Evolutionary conservation across 1,140 invertebrate species (phyloP), one percentile per base, ranked within the genome.

Genomic region (Drosophila arawakana): DNA sequence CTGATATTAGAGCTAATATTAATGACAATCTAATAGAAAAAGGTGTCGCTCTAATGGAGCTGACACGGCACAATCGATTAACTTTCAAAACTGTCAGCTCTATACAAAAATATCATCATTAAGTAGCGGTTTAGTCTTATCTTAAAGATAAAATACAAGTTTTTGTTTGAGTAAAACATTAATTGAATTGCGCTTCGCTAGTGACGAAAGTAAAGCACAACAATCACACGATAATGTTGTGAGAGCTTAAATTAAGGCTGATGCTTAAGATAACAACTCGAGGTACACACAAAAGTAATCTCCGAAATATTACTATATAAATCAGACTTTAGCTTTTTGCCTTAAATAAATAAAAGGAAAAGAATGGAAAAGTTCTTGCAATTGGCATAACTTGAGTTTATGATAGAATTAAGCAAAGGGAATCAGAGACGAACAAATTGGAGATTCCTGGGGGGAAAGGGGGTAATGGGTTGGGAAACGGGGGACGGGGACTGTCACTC

Each of bases 401-500:
- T 70, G 68, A 70, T 70, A 55, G 59, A 70, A 63, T 37, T n/a
- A 50, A 9, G 10, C 18, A 18, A 47, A n/a, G 13, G 18, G 11
- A 25, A 55, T 8, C 25, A 50, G 13, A 43, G 39, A 52, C 30
- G 39, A 15, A 37, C 52, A 49, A 62, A 72, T 62, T 71, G 49
- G 35, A 34, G 59, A 63, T 59, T 74, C 37, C 25, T 30, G 25
- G 3, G 25, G 0, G 25, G 25, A 30, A 30, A 30, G 6, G 25
- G 25, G 25, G 25, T 30, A 30, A 30, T 4, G 25, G 25, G 25
- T 30, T 30, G 25, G 25, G 25, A 30, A 2, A 1, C n/a, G n/a
- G 25, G 25, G 6, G 25, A 30, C 4, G 34, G 46, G 35, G 54
- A 62, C 49, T 70, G 70, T 67, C 79, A 91, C 88, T 91, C 84